A percentile compares a stretch with the other conserved stretches of the same genome.
Conservation (phyloP, 1,140 invertebrate genomes). For the Parapsyche elsis region DNA sequence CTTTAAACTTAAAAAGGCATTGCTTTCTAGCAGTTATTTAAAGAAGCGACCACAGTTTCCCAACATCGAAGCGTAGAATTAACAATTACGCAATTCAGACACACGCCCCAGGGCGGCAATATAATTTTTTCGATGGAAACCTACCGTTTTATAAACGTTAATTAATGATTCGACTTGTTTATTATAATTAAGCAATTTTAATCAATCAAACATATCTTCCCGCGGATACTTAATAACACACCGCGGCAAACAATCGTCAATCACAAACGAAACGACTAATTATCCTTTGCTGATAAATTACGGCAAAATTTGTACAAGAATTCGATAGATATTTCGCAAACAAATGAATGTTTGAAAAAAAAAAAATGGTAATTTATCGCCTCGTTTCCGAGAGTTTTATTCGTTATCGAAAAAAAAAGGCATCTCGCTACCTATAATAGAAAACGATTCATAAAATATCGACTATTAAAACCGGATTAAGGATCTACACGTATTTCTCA, state of each 20-base stretch:
- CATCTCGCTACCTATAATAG: background rate
- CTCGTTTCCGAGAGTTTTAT: too few relatives aligned
- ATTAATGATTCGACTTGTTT: background rate
- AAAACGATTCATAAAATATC: background rate
- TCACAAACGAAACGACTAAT: background rate
- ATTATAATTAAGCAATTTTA: conserved; percentile 5
- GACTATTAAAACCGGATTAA: conserved; percentile 8
- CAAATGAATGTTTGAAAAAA: background rate
- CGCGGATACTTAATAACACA: background rate
- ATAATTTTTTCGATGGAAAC: background rate
- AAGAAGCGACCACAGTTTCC: background rate
- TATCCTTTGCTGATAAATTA: background rate
- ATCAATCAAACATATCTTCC: background rate
- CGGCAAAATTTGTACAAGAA: background rate
- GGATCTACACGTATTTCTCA: background rate
- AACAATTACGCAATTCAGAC: background rate
- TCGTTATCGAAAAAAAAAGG: background rate
- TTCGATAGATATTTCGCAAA: background rate
- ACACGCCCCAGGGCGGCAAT: background rate
- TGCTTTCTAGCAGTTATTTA: background rate
- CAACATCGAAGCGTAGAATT: background rate
- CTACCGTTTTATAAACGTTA: background rate
- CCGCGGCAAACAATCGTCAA: background rate
- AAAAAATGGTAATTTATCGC: background rate
- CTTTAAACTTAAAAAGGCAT: background rate